phyloP scores from a whole-genome alignment of 30 jellyfish, hydroid and myxozoan species.

The Mastigias papua region DNA sequence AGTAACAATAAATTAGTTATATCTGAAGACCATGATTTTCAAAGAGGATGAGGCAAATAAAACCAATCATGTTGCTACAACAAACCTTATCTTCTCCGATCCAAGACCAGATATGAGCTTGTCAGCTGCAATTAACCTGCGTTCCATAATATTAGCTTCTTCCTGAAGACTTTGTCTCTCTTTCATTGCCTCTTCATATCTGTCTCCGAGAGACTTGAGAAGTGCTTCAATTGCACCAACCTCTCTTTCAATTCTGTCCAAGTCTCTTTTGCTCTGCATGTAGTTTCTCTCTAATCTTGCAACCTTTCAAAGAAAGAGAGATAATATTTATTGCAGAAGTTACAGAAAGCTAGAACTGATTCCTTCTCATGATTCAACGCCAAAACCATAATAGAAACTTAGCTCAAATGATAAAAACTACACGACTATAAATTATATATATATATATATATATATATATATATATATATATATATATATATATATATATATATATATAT shows the following conservation, averaged over 20 bases:
- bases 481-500: too few species aligned
- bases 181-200: constrained; percentile 89
- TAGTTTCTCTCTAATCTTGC: constrained; percentile 90
- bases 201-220: constrained; percentile 80
- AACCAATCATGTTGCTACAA: neutral
- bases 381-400: too few species aligned
- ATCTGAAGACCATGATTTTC: too few species aligned
- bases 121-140: constrained; percentile 98
- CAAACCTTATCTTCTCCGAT: constrained; percentile 92
- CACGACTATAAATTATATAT: too few species aligned
- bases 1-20: too few species aligned
- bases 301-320: constrained; percentile 44
- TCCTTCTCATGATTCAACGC: too few species aligned
- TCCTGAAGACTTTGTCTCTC: constrained; percentile 90
- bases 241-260: constrained; percentile 91
- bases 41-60: too few species aligned
- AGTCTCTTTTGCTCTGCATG: constrained; percentile 91
- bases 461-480: too few species aligned
- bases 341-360: too few species aligned
- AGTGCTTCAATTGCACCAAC: constrained; percentile 93
- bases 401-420: too few species aligned
- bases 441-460: too few species aligned
- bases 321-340: neutral
- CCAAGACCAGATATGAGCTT: constrained; percentile 97
- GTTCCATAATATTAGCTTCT: constrained; percentile 97